Evolutionary conservation across 2,113 vertebrate species (phyloP).

Genomic region (Epinephelus fuscoguttatus): DNA sequence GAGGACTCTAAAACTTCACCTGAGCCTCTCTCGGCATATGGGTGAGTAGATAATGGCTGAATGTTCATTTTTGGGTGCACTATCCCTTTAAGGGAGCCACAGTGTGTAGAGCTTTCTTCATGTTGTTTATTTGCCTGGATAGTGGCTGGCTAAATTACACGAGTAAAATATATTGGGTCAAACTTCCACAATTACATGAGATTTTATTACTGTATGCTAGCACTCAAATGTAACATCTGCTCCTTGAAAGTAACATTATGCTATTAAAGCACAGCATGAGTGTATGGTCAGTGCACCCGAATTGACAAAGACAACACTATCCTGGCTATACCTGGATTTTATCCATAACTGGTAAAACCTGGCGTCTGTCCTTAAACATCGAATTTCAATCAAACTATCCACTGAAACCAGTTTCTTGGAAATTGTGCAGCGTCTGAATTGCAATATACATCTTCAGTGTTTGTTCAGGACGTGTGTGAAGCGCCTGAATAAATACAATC

Average conservation of each 20-base stretch:
- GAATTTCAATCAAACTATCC: not conserved
- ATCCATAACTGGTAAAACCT: not conserved
- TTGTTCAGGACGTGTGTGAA: conserved; percentile 1
- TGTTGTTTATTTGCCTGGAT: not conserved
- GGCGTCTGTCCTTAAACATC: not conserved
- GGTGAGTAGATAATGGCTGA: too few species aligned
- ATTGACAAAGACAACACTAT: not conserved
- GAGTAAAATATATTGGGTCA: not conserved
- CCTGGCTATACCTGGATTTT: not conserved
- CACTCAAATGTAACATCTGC: too few species aligned
- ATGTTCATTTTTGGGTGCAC: too few species aligned
- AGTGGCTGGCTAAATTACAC: not conserved
- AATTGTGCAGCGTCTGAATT: not conserved
- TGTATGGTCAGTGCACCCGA: too few species aligned
- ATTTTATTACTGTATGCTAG: not conserved
- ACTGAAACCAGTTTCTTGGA: not conserved
- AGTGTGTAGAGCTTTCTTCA: too few species aligned
- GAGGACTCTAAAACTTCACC: too few species aligned
- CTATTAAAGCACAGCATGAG: not conserved
- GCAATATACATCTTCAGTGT: not conserved
- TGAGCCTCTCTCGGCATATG: too few species aligned
- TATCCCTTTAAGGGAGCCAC: too few species aligned
- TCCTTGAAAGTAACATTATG: not conserved
- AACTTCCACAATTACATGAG: not conserved
- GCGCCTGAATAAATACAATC: not conserved